Evolutionary conservation across 2,113 vertebrate species (phyloP).

Genomic region (Cygnus atratus): DNA sequence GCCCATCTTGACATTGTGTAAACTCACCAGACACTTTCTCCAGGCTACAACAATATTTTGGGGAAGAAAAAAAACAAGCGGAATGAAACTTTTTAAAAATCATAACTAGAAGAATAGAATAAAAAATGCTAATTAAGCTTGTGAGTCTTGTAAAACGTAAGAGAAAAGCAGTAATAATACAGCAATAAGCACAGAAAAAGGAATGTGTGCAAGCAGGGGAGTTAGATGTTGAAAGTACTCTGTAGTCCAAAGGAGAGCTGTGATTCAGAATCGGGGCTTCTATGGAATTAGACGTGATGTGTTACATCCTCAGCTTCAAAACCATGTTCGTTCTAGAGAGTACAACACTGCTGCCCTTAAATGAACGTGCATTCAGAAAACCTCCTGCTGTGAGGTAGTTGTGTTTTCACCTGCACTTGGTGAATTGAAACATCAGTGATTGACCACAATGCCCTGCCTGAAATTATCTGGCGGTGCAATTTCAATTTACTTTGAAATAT

Average conservation of each 20-base stretch:
- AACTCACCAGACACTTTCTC: not conserved
- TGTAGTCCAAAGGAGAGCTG: not conserved
- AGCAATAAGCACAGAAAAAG: not conserved
- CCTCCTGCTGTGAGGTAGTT: rapidly evolving
- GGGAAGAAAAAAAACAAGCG: not conserved
- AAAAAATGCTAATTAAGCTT: not conserved
- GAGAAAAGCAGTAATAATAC: not conserved
- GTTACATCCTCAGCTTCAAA: not conserved
- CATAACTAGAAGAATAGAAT: not conserved
- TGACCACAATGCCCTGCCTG: not conserved
- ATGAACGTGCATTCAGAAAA: not conserved
- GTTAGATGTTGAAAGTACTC: not conserved
- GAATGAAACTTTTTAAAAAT: not conserved
- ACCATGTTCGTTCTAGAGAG: not conserved
- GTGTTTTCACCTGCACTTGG: not conserved
- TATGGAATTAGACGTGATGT: not conserved
- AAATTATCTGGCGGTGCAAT: rapidly evolving
- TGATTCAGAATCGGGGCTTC: not conserved
- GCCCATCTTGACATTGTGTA: not conserved
- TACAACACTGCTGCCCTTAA: not conserved
- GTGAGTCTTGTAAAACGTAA: not conserved
- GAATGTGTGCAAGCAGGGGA: rapidly evolving
- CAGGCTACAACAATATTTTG: conserved; percentile 1
- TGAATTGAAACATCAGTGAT: not conserved
- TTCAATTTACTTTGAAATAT: not conserved